These are phyloP conservation scores for Ophraella communa DNA, from an alignment of 2,888 invertebrate species.

Conservation along the genomic window DNA sequence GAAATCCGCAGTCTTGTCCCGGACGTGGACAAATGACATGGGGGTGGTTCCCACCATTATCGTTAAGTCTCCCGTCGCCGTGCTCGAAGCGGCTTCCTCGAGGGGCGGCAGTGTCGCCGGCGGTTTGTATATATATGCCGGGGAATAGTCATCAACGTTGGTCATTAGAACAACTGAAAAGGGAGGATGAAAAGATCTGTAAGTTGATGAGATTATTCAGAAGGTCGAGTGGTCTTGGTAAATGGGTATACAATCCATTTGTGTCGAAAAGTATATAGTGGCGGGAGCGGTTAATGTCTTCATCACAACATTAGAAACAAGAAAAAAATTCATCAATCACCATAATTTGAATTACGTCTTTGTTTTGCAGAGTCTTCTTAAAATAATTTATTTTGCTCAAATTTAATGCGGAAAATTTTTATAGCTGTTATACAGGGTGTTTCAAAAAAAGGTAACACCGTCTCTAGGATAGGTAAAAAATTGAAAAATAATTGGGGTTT, in stretches of 20 bases:
- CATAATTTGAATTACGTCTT: too few species aligned
- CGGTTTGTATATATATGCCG: slow-evolving; percentile 32
- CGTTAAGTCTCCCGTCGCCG: slow-evolving; percentile 45
- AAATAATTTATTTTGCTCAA: too few species aligned
- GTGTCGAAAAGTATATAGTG: neutral
- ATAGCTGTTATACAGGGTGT: too few species aligned
- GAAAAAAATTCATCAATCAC: too few species aligned
- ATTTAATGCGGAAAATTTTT: too few species aligned
- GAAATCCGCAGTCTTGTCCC: slow-evolving; percentile 38
- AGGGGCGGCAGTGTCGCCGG: slow-evolving; percentile 37
- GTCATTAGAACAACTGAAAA: slow-evolving; percentile 37
- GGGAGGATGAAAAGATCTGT: slow-evolving; percentile 5
- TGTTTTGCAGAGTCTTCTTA: too few species aligned
- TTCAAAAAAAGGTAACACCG: too few species aligned
- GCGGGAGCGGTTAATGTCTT: too few species aligned
- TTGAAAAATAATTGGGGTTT: too few species aligned
- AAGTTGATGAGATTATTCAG: slow-evolving; percentile 20
- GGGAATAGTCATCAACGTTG: slow-evolving; percentile 39
- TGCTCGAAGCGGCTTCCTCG: slow-evolving; percentile 39
- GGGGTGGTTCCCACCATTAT: slow-evolving; percentile 52
- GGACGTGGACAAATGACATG: slow-evolving; percentile 55
- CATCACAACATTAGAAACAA: too few species aligned
- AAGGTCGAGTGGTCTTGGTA: slow-evolving; percentile 4
- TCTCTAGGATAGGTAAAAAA: too few species aligned
- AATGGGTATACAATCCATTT: slow-evolving; percentile 9